These are phyloP conservation scores for Dynastes grantii DNA, from an alignment of 2,888 invertebrate species.

Conservation along the genomic window DNA sequence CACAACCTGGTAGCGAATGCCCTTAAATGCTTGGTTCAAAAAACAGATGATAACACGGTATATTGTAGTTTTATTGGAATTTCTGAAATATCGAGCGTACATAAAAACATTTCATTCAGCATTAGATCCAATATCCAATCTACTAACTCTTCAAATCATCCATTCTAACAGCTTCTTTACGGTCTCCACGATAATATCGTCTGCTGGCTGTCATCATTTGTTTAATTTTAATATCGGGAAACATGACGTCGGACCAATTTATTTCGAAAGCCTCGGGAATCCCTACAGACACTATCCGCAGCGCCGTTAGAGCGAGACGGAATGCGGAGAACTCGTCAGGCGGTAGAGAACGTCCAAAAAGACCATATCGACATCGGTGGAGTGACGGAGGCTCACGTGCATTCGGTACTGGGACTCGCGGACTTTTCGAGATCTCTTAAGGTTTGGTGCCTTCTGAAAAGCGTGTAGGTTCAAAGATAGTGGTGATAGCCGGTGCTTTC, in stretches of 20 bases:
- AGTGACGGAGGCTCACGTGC: background rate
- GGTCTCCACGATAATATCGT: slow-evolving; percentile 29
- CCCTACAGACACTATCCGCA: slow-evolving; percentile 1
- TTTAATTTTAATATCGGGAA: slow-evolving; percentile 44
- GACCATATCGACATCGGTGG: too few species aligned
- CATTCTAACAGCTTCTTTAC: slow-evolving; percentile 33
- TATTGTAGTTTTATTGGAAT: too few species aligned
- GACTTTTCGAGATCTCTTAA: slow-evolving; percentile 4
- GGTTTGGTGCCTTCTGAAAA: slow-evolving; percentile 11
- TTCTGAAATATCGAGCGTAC: too few species aligned
- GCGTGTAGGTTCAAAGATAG: slow-evolving; percentile 39
- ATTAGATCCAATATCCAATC: too few species aligned
- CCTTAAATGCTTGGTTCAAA: too few species aligned
- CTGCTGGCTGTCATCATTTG: slow-evolving; percentile 17
- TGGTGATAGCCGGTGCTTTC: slow-evolving; percentile 22
- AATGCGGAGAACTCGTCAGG: background rate
- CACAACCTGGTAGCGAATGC: too few species aligned
- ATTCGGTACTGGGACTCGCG: background rate
- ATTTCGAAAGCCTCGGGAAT: slow-evolving; percentile 40
- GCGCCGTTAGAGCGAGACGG: background rate
- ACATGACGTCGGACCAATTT: slow-evolving; percentile 36
- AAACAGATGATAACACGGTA: too few species aligned
- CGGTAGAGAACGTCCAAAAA: too few species aligned
- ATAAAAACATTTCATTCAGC: too few species aligned
- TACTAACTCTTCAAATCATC: too few species aligned